These are phyloP conservation scores for Taxidea taxus DNA, from an alignment of 2,113 vertebrate species.

Conservation along the genomic window DNA sequence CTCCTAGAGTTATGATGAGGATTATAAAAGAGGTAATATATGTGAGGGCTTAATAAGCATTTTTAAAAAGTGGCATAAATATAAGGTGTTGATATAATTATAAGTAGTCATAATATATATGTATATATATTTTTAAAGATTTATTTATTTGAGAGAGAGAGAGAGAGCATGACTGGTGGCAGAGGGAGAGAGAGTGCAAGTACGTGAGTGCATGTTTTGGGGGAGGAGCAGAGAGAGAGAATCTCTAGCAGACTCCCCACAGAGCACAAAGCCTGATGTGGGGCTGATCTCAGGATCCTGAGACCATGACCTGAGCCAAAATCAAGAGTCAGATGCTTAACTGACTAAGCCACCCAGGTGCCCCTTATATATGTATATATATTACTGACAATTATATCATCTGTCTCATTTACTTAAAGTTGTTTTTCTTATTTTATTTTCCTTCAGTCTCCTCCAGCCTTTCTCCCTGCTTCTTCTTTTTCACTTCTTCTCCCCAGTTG, in stretches of 20 bases:
- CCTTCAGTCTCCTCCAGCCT: neutral
- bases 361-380: neutral
- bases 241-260: too few relatives aligned
- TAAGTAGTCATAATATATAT: neutral
- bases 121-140: neutral
- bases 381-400: neutral
- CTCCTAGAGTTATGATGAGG: neutral
- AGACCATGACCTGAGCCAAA: neutral
- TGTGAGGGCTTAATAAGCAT: neutral
- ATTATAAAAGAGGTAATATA: neutral
- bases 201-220: fast-evolving
- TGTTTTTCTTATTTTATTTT: neutral
- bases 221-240: neutral
- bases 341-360: neutral
- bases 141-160: neutral
- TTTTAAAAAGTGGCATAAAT: neutral
- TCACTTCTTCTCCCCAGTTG: neutral
- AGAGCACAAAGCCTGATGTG: too few relatives aligned
- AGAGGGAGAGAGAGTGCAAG: too few relatives aligned
- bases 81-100: neutral
- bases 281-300: too few relatives aligned
- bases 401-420: neutral
- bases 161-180: too few relatives aligned
- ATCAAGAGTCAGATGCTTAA: neutral
- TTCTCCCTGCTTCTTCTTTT: neutral